Evolutionary conservation across 2,113 vertebrate genomes (phyloP).

Genomic region (Nanger granti): DNA sequence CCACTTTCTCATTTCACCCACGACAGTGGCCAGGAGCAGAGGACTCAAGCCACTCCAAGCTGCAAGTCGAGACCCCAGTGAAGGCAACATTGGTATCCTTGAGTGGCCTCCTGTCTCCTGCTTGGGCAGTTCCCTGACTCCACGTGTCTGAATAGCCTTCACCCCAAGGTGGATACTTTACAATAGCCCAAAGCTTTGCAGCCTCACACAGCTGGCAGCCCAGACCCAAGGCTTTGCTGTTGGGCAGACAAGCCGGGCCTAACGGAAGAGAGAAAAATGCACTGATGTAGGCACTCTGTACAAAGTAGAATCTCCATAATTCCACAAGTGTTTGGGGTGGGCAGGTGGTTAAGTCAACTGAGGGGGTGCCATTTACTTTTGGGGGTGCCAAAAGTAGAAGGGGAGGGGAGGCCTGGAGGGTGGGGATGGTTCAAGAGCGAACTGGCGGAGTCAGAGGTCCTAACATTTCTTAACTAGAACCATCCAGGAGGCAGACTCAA

Average conservation of each 20-base stretch:
- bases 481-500: neutral
- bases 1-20: neutral
- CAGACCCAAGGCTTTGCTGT: neutral
- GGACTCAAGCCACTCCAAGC: neutral
- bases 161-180: neutral
- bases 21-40: accelerated
- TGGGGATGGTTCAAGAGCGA: neutral
- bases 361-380: neutral
- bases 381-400: neutral
- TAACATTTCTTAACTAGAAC: neutral
- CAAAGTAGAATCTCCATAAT: neutral
- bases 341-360: neutral
- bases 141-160: neutral
- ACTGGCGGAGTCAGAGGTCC: neutral
- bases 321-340: neutral
- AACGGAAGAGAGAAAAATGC: neutral
- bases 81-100: neutral
- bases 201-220: neutral
- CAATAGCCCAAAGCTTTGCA: neutral
- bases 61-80: neutral
- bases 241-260: neutral
- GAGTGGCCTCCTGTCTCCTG: neutral
- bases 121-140: neutral
- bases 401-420: neutral
- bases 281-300: neutral